Evolutionary conservation across 2,797 vertebrate genomes (phyloP).

Genomic region (Limosa lapponica): DNA sequence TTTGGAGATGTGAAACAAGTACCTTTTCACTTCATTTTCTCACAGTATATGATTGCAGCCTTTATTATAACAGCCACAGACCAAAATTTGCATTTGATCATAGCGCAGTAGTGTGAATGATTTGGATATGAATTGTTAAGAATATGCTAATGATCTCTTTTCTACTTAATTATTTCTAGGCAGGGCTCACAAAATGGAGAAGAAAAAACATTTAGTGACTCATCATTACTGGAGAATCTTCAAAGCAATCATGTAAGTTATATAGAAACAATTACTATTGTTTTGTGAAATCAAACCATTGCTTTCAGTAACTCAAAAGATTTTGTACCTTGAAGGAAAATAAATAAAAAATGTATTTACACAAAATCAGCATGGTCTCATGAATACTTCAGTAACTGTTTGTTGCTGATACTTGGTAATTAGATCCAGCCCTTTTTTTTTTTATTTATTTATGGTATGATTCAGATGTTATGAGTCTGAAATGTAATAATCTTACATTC

Average conservation of each 20-base stretch:
- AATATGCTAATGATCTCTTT: neutral
- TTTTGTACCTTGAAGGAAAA: neutral
- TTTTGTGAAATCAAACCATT: neutral
- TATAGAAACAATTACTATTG: neutral
- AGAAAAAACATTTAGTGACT: slow-evolving; percentile 90
- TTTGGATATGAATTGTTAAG: neutral
- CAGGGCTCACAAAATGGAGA: slow-evolving; percentile 88
- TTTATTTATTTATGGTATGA: neutral
- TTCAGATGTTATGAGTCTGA: neutral
- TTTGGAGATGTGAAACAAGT: neutral
- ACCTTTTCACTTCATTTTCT: neutral
- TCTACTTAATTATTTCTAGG: slow-evolving; percentile 76
- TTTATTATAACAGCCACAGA: neutral
- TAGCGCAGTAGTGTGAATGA: neutral
- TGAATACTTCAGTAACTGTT: neutral
- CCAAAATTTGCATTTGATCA: neutral
- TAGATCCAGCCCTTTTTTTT: neutral
- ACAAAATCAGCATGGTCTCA: neutral
- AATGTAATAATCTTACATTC: neutral
- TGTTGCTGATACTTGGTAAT: neutral
- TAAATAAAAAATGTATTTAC: neutral
- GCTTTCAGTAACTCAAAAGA: neutral
- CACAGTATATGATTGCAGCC: neutral
- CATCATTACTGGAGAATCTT: slow-evolving; percentile 94
- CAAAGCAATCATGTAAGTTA: slow-evolving; percentile 95